These are phyloP conservation scores for Prosapia bicincta DNA, from an alignment of 2,888 invertebrate genomes.

Conservation along the genomic window DNA sequence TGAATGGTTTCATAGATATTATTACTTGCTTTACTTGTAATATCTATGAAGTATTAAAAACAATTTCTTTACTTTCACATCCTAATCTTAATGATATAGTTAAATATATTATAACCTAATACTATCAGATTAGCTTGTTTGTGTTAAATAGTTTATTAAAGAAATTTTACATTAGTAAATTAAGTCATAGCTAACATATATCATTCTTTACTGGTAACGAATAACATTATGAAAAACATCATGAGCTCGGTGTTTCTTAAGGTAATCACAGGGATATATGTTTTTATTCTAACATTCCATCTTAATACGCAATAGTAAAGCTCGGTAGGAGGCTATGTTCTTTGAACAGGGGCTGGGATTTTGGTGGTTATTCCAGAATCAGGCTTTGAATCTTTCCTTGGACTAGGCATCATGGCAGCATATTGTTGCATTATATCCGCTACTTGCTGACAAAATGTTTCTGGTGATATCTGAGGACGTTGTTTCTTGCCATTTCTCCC, in stretches of 20 bases:
- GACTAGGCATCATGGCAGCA: constrained; percentile 44
- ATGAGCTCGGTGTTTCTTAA: not conserved
- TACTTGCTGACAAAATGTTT: constrained; percentile 38
- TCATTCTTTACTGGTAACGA: not conserved
- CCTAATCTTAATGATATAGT: not conserved
- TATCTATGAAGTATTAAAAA: not conserved
- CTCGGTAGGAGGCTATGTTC: constrained; percentile 20
- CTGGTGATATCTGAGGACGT: constrained; percentile 31
- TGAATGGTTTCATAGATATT: too few relatives aligned
- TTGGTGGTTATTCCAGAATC: constrained; percentile 50
- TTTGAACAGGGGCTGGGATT: constrained; percentile 53
- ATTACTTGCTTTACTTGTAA: not conserved
- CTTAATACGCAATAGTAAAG: not conserved
- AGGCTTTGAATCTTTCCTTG: constrained; percentile 53
- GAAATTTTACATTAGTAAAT: not conserved
- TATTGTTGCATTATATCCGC: constrained; percentile 38
- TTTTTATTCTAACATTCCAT: not conserved
- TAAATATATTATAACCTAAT: not conserved
- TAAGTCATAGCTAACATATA: not conserved
- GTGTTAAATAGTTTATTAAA: not conserved
- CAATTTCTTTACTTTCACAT: not conserved
- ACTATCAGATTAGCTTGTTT: not conserved
- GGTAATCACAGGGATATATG: not conserved
- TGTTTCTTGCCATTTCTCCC: constrained; percentile 28
- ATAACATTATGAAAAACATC: not conserved